A percentile compares a stretch with the other conserved stretches of the same genome.
These are phyloP conservation scores for Petromus typicus DNA, from an alignment of 2,113 vertebrate species.

Conservation along the genomic window DNA sequence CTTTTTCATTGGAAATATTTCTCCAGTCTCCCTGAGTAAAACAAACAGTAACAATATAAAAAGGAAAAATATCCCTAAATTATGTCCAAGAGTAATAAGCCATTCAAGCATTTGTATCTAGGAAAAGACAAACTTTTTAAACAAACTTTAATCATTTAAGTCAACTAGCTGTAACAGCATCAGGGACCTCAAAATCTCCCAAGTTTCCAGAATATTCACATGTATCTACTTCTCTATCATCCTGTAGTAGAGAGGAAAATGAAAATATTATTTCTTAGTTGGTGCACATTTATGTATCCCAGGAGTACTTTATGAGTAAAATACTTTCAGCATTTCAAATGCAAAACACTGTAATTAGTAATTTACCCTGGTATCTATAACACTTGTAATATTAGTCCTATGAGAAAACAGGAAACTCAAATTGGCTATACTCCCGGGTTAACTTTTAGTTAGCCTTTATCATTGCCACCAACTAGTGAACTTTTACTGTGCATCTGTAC, in stretches of 20 bases:
- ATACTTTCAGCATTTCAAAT: not conserved
- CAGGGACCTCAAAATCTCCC: not conserved
- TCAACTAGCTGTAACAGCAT: not conserved
- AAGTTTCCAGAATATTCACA: not conserved
- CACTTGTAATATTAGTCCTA: not conserved
- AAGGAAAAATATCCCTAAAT: not conserved
- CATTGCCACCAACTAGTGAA: not conserved
- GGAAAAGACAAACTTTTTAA: slow-evolving; percentile 1
- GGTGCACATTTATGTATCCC: not conserved
- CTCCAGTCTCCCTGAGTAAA: not conserved
- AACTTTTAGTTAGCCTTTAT: not conserved
- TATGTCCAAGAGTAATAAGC: not conserved
- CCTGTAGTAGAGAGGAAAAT: not conserved
- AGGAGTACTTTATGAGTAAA: not conserved
- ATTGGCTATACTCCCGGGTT: not conserved
- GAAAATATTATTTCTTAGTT: not conserved
- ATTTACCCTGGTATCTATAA: not conserved
- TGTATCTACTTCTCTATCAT: not conserved
- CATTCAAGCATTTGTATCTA: not conserved
- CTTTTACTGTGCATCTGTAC: not conserved
- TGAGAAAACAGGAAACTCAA: not conserved
- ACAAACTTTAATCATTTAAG: not conserved
- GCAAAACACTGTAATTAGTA: not conserved
- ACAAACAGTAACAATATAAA: not conserved
- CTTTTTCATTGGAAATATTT: not conserved